Base-by-base conservation (phyloP, 2,797 vertebrate genomes). In the Cetoscarus ocellatus region DNA sequence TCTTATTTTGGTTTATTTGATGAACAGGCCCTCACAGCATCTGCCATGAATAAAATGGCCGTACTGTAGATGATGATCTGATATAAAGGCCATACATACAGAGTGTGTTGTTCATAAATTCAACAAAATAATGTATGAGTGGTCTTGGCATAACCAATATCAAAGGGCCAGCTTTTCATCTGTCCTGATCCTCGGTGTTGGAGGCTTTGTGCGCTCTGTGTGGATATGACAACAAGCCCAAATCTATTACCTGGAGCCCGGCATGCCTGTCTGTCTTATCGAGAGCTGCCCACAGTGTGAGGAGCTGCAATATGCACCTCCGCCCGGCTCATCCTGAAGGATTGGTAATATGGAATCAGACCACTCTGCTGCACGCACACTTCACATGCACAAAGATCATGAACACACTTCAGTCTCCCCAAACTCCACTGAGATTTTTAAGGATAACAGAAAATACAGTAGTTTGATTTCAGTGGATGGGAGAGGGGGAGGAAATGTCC, bases 401-500 rank as follows among this genome's bases (percentile, higher is more conserved):
- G 57, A 34, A 78, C 76, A 80, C 69, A 73, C 78, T 74, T 84
- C 75, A 78, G 81, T 70, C 79, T 70, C 62, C 0, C 5, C 48
- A 65, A 82, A 91, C 75, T 85, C 74, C 49, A 17, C 48, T 47
- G 1, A 17, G 67, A 73, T 79, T 63, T 50, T 53, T 63, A 52
- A 76, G 75, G 67, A 84, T 69, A 77, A 80, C 67, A 63, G 72
- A 56, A 79, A 65, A 75, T 43, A 63, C 67, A 48, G 54, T 68
- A 7, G 67, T 70, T 83, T 86, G 67, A 83, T 90, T 91, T 90
- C 79, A 91, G 88, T 86, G 67, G 1, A 73, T 80, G 68, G 59
- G 73, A 66, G 84, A 86, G 73, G 85, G 77, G 27, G 27, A 27
- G 27, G 27, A 27, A 27, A 27, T 27, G 27, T 27, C 27, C 27